Evolutionary conservation across 2,113 vertebrate species (phyloP), one percentile per base, ranked within the genome.

Genomic region (Pipra filicauda): DNA sequence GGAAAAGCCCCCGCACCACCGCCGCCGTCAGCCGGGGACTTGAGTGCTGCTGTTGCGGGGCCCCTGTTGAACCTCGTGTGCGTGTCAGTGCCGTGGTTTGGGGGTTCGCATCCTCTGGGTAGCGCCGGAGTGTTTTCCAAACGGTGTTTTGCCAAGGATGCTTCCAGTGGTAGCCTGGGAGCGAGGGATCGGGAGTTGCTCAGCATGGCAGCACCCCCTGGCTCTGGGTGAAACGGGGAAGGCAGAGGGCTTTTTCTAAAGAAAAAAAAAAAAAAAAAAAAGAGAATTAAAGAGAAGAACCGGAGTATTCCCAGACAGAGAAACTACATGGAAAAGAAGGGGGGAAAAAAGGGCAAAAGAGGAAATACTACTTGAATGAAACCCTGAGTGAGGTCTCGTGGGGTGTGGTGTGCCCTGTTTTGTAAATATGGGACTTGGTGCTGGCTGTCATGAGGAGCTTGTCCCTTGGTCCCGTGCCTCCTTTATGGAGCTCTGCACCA

Each of bases 1-100:
- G n/a, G 4, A 27, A 73, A 65, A 3, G 2, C 18, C 19, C 19
- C 7, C 26, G 51, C 51, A 4, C 6, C 8, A 1, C 0, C 33
- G 2, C 4, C 5, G 0, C 5, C 5, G 3, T 4, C 21, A 12
- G 2, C 21, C 4, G 2, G 41, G 33, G 18, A 20, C 3, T 51
- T 1, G 8, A 0, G 48, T 19, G 5, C 26, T 55, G 69, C 65
- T 6, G 8, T 4, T 21, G 37, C 22, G 44, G 24, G 15, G 11
- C 0, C 28, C 9, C 5, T 2, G 28, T 17, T 59, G 4, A 4
- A 10, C 43, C 70, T 33, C 3, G 1, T 10, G 7, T 5, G 9
- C 4, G 15, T n/a, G 8, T n/a, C 13, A 0, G 33, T 18, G 18
- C 17, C 1, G 1, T 13, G 43, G 15, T 22, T 9, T 6, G 30